Conservation (phyloP, 2,888 invertebrate species). For the Perithous albicinctus region DNA sequence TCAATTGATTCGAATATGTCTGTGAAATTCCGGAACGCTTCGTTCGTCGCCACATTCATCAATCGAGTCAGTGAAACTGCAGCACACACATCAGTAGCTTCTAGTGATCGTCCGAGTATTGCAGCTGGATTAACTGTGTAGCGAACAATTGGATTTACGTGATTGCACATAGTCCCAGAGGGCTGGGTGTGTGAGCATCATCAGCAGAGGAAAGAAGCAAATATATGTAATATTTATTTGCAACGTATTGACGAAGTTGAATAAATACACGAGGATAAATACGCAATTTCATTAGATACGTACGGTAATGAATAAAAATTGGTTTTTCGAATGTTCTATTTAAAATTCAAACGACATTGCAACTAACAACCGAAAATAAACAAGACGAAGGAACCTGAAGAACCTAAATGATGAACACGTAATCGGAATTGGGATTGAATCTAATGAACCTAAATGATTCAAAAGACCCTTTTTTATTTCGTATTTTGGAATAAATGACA, state of each 20-base stretch:
- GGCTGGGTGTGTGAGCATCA: constrained; percentile 1
- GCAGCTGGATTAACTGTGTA: not conserved
- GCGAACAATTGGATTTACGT: constrained; percentile 8
- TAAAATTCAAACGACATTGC: too few relatives aligned
- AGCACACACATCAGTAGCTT: not conserved
- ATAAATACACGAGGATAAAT: not conserved
- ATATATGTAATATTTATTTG: not conserved
- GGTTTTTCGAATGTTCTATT: not conserved
- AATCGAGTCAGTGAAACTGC: constrained; percentile 11
- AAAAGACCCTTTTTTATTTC: too few relatives aligned
- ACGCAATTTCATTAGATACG: not conserved
- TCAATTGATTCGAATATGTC: not conserved
- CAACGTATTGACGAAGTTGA: not conserved
- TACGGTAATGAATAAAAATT: not conserved
- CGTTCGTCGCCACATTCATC: constrained; percentile 22
- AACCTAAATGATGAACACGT: too few relatives aligned
- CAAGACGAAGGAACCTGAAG: too few relatives aligned
- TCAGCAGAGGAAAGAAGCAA: not conserved
- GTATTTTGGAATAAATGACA: too few relatives aligned
- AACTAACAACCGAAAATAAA: too few relatives aligned
- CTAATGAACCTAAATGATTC: too few relatives aligned
- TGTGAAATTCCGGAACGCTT: not conserved
- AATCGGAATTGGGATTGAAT: too few relatives aligned
- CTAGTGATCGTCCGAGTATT: not conserved
- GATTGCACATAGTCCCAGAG: constrained; percentile 9